phyloP scores from a whole-genome alignment of 2,888 invertebrate genomes.

The Eristalinus aeneus region DNA sequence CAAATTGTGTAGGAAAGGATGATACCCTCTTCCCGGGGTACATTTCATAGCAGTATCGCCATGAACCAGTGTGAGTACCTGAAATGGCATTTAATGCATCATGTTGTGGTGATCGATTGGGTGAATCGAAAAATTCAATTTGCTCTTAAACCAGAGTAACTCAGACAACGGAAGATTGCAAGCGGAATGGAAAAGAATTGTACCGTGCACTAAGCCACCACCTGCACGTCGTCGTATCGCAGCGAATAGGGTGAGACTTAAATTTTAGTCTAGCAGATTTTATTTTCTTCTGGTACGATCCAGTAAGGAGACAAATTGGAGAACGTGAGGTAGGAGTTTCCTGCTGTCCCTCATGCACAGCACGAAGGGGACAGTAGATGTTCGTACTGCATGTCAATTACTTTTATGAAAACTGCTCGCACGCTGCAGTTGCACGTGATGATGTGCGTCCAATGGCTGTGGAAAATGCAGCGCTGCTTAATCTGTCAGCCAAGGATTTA shows the following conservation, averaged over 20 bases:
- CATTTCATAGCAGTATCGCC: slow-evolving; percentile 17
- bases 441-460: not conserved
- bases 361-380: slow-evolving; percentile 23
- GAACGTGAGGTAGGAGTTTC: slow-evolving; percentile 22
- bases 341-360: slow-evolving; percentile 1
- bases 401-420: slow-evolving; percentile 43
- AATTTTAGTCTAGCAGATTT: not conserved
- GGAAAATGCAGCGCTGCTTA: not conserved
- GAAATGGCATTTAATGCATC: slow-evolving; percentile 62
- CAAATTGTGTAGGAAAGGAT: slow-evolving; percentile 2
- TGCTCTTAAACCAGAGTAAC: slow-evolving; percentile 48
- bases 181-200: slow-evolving; percentile 30
- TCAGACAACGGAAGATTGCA: slow-evolving; percentile 40
- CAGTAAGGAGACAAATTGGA: slow-evolving; percentile 39
- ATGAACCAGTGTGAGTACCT: slow-evolving; percentile 36
- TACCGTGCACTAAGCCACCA: slow-evolving; percentile 6
- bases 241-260: slow-evolving; percentile 2
- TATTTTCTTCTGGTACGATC: slow-evolving; percentile 1
- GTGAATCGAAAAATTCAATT: slow-evolving; percentile 57
- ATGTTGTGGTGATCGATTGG: slow-evolving; percentile 56
- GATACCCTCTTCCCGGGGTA: not conserved
- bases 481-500: not conserved
- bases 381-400: slow-evolving; percentile 63
- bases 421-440: slow-evolving; percentile 22
- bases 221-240: slow-evolving; percentile 16